A percentile compares a stretch with the other conserved stretches of the same genome.
Conservation (phyloP, 2,888 invertebrate genomes). For the Cacoxenus indagator region DNA sequence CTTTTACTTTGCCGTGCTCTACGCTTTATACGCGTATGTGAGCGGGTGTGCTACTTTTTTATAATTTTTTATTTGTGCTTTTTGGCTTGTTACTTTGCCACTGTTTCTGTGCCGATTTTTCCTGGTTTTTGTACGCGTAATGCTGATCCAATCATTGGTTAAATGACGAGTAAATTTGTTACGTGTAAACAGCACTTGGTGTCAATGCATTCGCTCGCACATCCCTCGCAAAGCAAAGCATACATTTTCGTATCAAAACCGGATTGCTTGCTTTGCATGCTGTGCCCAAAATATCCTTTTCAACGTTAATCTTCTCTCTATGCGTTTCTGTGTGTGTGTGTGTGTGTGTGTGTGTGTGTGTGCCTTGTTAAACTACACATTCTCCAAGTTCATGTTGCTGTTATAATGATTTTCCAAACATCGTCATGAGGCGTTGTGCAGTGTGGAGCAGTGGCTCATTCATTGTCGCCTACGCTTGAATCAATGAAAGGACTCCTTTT, state of each 20-base stretch:
- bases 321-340: too few species aligned
- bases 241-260: background rate
- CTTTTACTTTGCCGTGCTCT: background rate
- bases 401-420: too few species aligned
- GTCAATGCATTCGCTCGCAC: background rate
- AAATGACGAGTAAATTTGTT: conserved; percentile 55
- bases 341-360: too few species aligned
- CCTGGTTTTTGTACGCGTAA: background rate
- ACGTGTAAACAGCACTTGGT: conserved; percentile 4
- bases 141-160: conserved; percentile 59
- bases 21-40: background rate
- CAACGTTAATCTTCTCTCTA: too few species aligned
- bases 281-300: too few species aligned
- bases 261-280: too few species aligned
- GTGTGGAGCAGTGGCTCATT: background rate
- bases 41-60: conserved; percentile 34
- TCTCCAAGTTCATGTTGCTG: too few species aligned
- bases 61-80: conserved; percentile 28
- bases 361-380: too few species aligned
- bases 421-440: too few species aligned
- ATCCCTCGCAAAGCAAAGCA: background rate
- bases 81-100: conserved; percentile 47
- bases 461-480: conserved; percentile 24
- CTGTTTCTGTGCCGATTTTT: conserved; percentile 44
- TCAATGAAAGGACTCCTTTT: conserved; percentile 37